Evolutionary conservation across 2,888 invertebrate species (phyloP), one percentile per base, ranked within the genome.

Genomic region (Drosophila meridionalis): DNA sequence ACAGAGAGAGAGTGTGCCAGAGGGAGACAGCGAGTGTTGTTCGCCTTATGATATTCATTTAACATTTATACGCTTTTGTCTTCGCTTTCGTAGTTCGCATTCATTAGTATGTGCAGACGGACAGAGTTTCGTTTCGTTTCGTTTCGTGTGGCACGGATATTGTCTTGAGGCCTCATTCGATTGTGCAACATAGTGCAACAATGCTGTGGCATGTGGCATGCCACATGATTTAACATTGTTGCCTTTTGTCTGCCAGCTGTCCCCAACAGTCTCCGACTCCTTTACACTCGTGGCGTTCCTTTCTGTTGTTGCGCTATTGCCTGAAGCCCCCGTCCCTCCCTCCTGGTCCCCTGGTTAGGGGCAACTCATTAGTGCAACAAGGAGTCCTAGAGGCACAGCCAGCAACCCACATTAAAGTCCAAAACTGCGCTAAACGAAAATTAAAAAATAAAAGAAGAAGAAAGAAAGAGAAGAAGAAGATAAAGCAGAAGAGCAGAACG

Each of bases 101-200:
- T 73, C 78, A 78, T 78, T 78, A 74, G 70, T 78, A 70, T 78
- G 69, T 74, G 69, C 78, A 70, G 53, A 40, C 40, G 11, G 45
- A 32, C 34, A 7, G 67, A 48, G 47, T 43, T 59, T 45, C 52
- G 43, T 60, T 20, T 20, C 20, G 20, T 20, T 20, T 20, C 20
- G 20, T 20, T 20, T 45, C 52, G 43, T 60, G 74, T 32, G 61
- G 61, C 56, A 52, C 64, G 79, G 79, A 71, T 75, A 71, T 78
- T 75, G 79, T 71, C 79, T 78, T 79, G 56, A 68, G 70, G 58
- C 66, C 64, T 59, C 73, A 53, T 66, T 60, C 68, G 65, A 79
- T 78, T 75, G 65, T 79, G 78, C 80, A 78, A 79, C 78, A 79
- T 71, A 68, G 63, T 75, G 65, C 75, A 76, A 59, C 75, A 72